Evolutionary conservation across 2,113 vertebrate genomes (phyloP).

Genomic region (Kryptolebias marmoratus): DNA sequence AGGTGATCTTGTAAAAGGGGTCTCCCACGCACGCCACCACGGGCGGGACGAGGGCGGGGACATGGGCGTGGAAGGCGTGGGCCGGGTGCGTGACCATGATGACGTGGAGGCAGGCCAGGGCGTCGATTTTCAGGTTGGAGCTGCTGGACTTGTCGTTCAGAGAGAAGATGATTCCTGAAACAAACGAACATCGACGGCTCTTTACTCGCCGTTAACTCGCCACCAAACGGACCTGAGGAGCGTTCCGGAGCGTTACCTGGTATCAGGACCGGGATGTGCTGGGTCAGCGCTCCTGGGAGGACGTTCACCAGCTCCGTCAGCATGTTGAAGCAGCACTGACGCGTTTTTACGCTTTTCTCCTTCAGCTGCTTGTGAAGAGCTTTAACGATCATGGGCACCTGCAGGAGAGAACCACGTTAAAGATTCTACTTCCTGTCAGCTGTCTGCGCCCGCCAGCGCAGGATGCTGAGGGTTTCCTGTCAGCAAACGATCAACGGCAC

Average conservation of each 20-base stretch:
- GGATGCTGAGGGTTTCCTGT: constrained; percentile 36
- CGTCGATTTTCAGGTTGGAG: constrained; percentile 98
- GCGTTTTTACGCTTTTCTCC: constrained; percentile 98
- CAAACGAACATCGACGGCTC: background rate
- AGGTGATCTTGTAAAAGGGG: constrained; percentile 99
- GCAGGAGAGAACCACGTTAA: constrained; percentile 19
- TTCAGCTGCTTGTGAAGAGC: constrained; percentile 99
- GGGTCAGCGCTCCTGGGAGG: constrained; percentile 93
- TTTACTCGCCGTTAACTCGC: too few species aligned
- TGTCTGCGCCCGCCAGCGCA: background rate
- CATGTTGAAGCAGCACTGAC: constrained; percentile 99
- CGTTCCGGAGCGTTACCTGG: constrained; percentile 83
- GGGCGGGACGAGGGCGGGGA: constrained; percentile 93
- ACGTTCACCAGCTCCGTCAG: constrained; percentile 97
- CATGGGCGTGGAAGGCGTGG: constrained; percentile 96
- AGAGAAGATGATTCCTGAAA: constrained; percentile 95
- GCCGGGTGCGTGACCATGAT: constrained; percentile 96
- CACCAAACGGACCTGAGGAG: too few species aligned
- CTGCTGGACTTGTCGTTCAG: constrained; percentile 98
- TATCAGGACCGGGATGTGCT: constrained; percentile 94
- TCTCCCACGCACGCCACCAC: constrained; percentile 98
- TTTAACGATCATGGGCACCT: constrained; percentile 98
- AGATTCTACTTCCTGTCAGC: constrained; percentile 6
- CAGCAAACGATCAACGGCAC: background rate
- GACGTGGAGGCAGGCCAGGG: constrained; percentile 94